Base-by-base conservation (phyloP, 2,113 vertebrate genomes). In the Chamaea fasciata region DNA sequence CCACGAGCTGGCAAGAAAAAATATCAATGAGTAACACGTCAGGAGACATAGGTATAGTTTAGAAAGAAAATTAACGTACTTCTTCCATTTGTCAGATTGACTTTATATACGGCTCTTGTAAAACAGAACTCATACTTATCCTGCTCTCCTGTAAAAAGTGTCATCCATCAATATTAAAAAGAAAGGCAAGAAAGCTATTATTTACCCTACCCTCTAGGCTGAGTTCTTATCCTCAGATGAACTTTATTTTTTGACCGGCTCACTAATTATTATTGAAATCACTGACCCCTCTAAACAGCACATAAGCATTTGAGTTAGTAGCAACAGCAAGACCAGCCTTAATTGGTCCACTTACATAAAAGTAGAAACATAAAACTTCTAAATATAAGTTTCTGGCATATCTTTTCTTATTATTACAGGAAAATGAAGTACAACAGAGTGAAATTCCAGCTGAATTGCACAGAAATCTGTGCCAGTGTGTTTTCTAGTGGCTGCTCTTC, bases 171-270 rank as follows among this genome's bases (percentile, higher is more conserved):
- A 74, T 74, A 81, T 11, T 19, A 41, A 64, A 47, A 64, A 46
- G 86, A 79, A 80, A 37, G 67, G 53, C n/a, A 6, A 74, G 73
- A 94, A 95, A 42, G 62, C 77, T 83, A 68, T 79, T 91, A 77
- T 95, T 94, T 94, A 93, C 69, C 64, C 82, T 74, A 73, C 31
- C 41, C 49, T 74, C 92, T 89, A 95, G 89, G 80, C 42, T 0
- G 18, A 96, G 92, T 79, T 90, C 93, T 94, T 98, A 97, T 98
- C 98, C 98, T 97, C 71, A 97, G 73, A 95, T 78, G 97, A 98
- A 98, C 98, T 97, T 97, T 94, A 95, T 96, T 92, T 97, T 97
- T 97, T 97, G 94, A 98, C 95, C 92, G 94, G 93, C 96, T 97
- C 97, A 87, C 95, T 98, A 97, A 97, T 97, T 96, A 94, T 96